Evolutionary conservation across 2,113 vertebrate species (phyloP).

Genomic region (Haemorhous mexicanus): DNA sequence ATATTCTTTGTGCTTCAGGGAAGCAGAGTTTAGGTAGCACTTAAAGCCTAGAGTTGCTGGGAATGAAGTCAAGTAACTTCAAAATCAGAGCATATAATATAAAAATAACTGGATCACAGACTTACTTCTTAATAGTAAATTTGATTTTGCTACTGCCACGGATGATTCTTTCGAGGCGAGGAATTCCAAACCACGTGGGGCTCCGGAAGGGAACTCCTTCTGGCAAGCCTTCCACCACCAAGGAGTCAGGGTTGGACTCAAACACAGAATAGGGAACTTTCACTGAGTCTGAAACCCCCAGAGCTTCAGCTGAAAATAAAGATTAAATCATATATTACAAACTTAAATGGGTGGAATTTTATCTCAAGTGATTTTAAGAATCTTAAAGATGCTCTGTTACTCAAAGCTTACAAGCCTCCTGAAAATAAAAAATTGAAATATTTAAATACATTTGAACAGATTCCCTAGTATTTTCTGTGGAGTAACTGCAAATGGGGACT

Average conservation of each 20-base stretch:
- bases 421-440: background rate
- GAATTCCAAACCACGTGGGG: constrained; percentile 83
- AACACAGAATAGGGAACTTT: constrained; percentile 78
- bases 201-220: constrained; percentile 82
- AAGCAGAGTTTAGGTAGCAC: background rate
- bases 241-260: constrained; percentile 70
- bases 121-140: constrained; percentile 80
- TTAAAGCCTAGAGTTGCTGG: background rate
- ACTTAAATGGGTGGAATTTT: background rate
- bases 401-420: background rate
- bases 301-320: constrained; percentile 70
- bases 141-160: constrained; percentile 75
- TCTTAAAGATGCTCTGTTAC: background rate
- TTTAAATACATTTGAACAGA: background rate
- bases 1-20: background rate
- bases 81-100: background rate
- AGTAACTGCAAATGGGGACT: background rate
- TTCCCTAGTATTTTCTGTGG: background rate
- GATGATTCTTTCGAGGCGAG: constrained; percentile 79
- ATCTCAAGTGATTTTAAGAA: background rate
- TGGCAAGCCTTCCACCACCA: constrained; percentile 77
- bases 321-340: background rate
- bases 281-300: constrained; percentile 74
- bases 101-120: background rate
- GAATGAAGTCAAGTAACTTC: background rate